Base-by-base conservation (phyloP, 2,797 vertebrate genomes). In the Anguilla marmorata region DNA sequence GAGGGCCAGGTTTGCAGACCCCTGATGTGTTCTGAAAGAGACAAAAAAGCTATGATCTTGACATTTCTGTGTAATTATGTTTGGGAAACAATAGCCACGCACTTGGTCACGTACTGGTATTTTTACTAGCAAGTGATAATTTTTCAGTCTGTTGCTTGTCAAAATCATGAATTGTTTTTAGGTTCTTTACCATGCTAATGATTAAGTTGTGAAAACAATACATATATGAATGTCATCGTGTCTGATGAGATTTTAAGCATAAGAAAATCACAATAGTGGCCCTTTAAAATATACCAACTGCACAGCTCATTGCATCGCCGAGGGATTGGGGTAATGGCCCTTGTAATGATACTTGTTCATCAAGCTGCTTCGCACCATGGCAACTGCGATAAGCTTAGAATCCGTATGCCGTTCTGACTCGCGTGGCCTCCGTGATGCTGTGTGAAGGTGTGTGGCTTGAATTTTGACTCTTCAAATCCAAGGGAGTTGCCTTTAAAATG, bases 331-430 rank as follows among this genome's bases (percentile, higher is more conserved):
- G 79, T 82, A 82, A 82, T 82, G 41, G 79, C 79, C 79, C 45
- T 82, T n/a, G 27, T 50, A 82, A 82, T 82, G 79, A 82, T 50
- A 50, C 79, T 82, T 82, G 79, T 82, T 82, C 24, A 56, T 84
- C 83, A 56, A 84, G 48, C 83, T 84, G 50, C 37, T 82, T 82
- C 1, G 27, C 4, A 30, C 24, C 27, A 56, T 48, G n/a, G 83
- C 50, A 33, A 56, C 48, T 24, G 79, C 14, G 83, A 54, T 21
- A 84, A n/a, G 82, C 82, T 52, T 19, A 3, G 27, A 27, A 24
- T 52, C 48, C n/a, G 3, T 84, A 8, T 27, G 27, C 24, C 48
- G 48, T 27, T 83, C 27, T n/a, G 45, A 27, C 24, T 54, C 27
- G 9, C 27, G 27, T 14, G 74, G 19, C 80, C 14, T 12, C 0